Percentiles rank a stretch among this genome's conserved stretches.
Conservation (phyloP, 1,140 invertebrate species). For the Eciton burchellii region DNA sequence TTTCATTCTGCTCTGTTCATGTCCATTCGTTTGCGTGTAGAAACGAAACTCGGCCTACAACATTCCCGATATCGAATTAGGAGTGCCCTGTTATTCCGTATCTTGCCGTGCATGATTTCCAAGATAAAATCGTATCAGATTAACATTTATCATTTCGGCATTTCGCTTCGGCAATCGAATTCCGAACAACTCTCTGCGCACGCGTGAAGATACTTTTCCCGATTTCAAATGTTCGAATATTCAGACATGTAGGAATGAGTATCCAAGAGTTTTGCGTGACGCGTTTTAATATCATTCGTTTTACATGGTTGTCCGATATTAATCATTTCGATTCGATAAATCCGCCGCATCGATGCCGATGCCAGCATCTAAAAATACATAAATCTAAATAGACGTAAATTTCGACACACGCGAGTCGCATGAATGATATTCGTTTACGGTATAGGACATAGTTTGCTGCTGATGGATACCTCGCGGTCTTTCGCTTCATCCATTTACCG, state of each 20-base stretch:
- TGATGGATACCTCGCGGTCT: conserved; percentile 34
- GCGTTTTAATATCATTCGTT: neutral
- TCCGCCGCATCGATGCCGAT: neutral
- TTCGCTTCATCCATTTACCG: conserved; percentile 59
- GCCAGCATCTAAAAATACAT: conserved; percentile 8
- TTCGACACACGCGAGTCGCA: conserved; percentile 10
- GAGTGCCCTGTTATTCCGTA: neutral
- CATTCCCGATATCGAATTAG: conserved; percentile 5
- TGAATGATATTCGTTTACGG: conserved; percentile 18
- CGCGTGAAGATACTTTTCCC: neutral
- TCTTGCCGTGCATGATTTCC: neutral
- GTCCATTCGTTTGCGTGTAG: neutral
- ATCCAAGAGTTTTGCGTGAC: no score
- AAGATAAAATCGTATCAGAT: neutral
- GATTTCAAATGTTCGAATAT: no score
- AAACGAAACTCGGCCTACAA: neutral
- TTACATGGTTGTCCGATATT: neutral
- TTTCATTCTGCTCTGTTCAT: neutral
- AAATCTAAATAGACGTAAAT: conserved; percentile 47
- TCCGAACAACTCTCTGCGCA: no score
- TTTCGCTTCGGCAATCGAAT: neutral
- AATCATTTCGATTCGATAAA: conserved; percentile 10
- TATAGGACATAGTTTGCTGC: conserved; percentile 36
- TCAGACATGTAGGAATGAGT: no score
- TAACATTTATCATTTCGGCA: neutral